These are phyloP conservation scores for Amia ocellicauda DNA, from an alignment of 2,113 vertebrate genomes.

Conservation along the genomic window DNA sequence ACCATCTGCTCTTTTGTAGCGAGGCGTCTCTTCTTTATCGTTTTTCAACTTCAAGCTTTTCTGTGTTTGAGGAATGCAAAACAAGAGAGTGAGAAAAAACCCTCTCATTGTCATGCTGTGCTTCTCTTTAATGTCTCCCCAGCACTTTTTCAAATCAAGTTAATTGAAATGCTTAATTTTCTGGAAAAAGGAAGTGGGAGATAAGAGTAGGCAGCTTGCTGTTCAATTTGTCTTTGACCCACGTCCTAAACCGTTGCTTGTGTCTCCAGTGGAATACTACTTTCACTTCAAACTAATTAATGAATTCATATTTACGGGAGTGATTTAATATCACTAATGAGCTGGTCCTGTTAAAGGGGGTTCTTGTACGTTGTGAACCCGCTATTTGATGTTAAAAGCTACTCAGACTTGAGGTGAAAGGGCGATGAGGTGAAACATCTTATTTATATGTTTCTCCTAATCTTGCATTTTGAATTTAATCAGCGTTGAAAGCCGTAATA, in stretches of 20 bases:
- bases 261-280: too few relatives aligned
- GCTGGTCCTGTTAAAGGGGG: neutral
- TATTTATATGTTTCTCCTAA: too few relatives aligned
- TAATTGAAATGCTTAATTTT: slow-evolving; percentile 21
- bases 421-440: too few relatives aligned
- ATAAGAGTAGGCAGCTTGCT: slow-evolving; percentile 9
- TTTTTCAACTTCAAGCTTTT: neutral
- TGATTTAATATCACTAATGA: slow-evolving; percentile 6
- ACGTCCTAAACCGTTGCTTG: neutral
- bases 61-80: slow-evolving; percentile 1
- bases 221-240: neutral
- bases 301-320: slow-evolving; percentile 18
- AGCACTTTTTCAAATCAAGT: slow-evolving; percentile 11
- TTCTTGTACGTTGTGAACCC: too few relatives aligned
- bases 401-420: too few relatives aligned
- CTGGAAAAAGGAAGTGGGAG: slow-evolving; percentile 5
- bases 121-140: slow-evolving; percentile 9
- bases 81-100: slow-evolving; percentile 8
- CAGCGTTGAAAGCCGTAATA: too few relatives aligned
- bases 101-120: slow-evolving; percentile 8
- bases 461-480: too few relatives aligned
- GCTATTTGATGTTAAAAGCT: too few relatives aligned
- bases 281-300: too few relatives aligned
- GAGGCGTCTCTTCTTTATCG: neutral
- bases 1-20: too few relatives aligned